phyloP scores from a whole-genome alignment of 1,140 invertebrate genomes.

The Drosophila persimilis region DNA sequence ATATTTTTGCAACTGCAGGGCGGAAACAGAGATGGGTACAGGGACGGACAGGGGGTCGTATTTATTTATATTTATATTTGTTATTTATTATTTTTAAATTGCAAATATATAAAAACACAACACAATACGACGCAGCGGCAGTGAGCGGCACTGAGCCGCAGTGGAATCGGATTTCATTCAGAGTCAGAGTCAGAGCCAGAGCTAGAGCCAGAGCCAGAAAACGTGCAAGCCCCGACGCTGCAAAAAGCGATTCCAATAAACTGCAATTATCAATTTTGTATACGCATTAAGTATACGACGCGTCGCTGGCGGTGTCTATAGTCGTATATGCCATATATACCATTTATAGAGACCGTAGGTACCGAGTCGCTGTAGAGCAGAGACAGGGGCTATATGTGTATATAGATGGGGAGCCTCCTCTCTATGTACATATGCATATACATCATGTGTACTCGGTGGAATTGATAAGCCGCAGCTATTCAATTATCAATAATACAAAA shows the following conservation, averaged over 20 bases:
- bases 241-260: slow-evolving; percentile 48
- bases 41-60: slow-evolving; percentile 11
- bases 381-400: neutral
- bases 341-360: neutral
- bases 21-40: slow-evolving; percentile 12
- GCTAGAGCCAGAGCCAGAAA: slow-evolving; percentile 41
- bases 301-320: slow-evolving; percentile 12
- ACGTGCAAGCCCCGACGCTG: slow-evolving; percentile 5
- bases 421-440: neutral
- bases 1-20: slow-evolving; percentile 26
- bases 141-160: slow-evolving; percentile 1
- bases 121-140: slow-evolving; percentile 9
- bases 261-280: slow-evolving; percentile 69
- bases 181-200: slow-evolving; percentile 39
- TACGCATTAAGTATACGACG: slow-evolving; percentile 66
- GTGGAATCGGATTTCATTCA: slow-evolving; percentile 69
- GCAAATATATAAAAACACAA: slow-evolving; percentile 27
- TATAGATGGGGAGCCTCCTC: slow-evolving; percentile 19
- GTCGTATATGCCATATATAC: slow-evolving; percentile 13
- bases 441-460: neutral
- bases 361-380: slow-evolving; percentile 4
- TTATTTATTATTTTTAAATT: slow-evolving; percentile 30
- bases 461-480: slow-evolving; percentile 56
- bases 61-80: slow-evolving; percentile 44
- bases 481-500: slow-evolving; percentile 58